A percentile compares a stretch with the other conserved stretches of the same genome.
phyloP scores from a whole-genome alignment of 1,140 invertebrate species.

The Panagrolaimus sp. region DNA sequence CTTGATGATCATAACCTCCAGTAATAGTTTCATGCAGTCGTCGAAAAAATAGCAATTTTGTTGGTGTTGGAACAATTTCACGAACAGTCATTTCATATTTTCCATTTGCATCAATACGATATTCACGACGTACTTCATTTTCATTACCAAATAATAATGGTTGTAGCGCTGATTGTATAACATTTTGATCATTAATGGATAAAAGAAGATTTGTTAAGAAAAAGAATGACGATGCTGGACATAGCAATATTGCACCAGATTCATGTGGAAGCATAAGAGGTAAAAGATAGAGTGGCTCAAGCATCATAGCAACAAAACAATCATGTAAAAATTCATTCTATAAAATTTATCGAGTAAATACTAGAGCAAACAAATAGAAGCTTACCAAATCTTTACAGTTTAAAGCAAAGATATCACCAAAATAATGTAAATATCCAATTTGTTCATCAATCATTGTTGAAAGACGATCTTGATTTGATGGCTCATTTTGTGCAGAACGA shows the following conservation, averaged over 20 bases:
- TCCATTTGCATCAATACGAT: conserved; percentile 29
- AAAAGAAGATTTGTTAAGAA: conserved; percentile 46
- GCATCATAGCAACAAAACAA: conserved; percentile 81
- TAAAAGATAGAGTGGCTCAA: conserved; percentile 88
- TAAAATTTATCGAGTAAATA: conserved; percentile 64
- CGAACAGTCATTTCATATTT: conserved; percentile 14
- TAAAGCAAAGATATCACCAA: conserved; percentile 70
- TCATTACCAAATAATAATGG: conserved; percentile 51
- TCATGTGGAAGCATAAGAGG: conserved; percentile 65
- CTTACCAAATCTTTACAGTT: conserved; percentile 10
- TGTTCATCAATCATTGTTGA: conserved; percentile 93
- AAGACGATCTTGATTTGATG: conserved; percentile 73
- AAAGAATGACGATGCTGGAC: conserved; percentile 42
- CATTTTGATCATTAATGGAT: conserved; percentile 40
- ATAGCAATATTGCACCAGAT: conserved; percentile 26
- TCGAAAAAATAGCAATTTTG: conserved; percentile 27
- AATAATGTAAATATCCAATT: conserved; percentile 91
- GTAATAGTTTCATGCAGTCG: conserved; percentile 9
- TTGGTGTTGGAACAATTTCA: neutral
- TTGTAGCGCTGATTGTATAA: conserved; percentile 47
- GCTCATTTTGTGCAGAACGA: conserved; percentile 61
- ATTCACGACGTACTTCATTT: conserved; percentile 42
- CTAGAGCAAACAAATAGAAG: conserved; percentile 11
- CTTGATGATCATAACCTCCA: conserved; percentile 12
- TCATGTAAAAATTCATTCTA: conserved; percentile 91